Evolutionary conservation across 1,140 invertebrate species (phyloP), one percentile per base, ranked within the genome.

Genomic region (Ceratosolen fusciceps): DNA sequence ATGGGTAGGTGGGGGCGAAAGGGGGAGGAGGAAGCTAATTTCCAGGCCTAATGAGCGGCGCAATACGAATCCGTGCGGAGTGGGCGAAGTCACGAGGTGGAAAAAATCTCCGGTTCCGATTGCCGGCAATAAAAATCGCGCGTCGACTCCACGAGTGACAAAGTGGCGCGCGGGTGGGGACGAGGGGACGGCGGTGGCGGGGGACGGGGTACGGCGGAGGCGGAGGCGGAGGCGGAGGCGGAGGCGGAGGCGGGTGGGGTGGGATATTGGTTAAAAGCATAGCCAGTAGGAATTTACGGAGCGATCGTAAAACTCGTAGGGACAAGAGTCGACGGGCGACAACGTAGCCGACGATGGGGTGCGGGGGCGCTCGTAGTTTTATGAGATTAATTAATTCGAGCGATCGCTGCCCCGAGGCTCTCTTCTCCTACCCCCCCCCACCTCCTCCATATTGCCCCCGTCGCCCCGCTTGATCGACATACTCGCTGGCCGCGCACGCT

Each of bases 381-480:
- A 76, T 43, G 74, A 68, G 74, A 34, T 49, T 65, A 76, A 76
- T 76, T 77, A 77, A 77, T 58, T 31, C 76, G 54, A 3, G 37
- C 8, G 12, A 3, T 16, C 39, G 3, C 31, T n/a, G n/a, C n/a
- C n/a, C n/a, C n/a, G n/a, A n/a, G n/a, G n/a, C n/a, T n/a, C n/a
- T n/a, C n/a, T n/a, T n/a, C n/a, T n/a, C n/a, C n/a, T n/a, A n/a
- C n/a, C n/a, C n/a, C n/a, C n/a, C n/a, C n/a, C n/a, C n/a, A n/a
- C n/a, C n/a, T n/a, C n/a, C n/a, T n/a, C n/a, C n/a, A n/a, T n/a
- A n/a, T n/a, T n/a, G n/a, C n/a, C n/a, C n/a, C n/a, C n/a, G n/a
- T n/a, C n/a, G n/a, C n/a, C n/a, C n/a, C n/a, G n/a, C n/a, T n/a
- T n/a, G n/a, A n/a, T n/a, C n/a, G n/a, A n/a, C n/a, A n/a, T n/a